Conservation (phyloP, 92 coral and sea anemone genomes). For the Phenganax marumi region DNA sequence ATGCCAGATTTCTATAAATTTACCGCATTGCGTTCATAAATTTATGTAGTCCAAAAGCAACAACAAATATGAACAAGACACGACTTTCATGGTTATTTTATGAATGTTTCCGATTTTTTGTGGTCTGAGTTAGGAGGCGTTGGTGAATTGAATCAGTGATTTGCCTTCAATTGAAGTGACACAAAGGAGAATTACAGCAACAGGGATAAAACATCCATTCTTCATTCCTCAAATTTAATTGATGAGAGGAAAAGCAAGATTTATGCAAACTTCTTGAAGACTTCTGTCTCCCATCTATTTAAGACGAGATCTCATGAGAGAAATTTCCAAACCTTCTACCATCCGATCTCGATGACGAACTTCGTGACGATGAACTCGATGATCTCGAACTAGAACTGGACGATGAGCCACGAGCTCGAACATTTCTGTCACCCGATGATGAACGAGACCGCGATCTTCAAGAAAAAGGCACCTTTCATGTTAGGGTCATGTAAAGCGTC, state of each 20-base stretch:
- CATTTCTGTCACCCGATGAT: conserved; percentile 36
- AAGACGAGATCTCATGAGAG: neutral
- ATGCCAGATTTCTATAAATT: too few species aligned
- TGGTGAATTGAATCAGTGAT: too few species aligned
- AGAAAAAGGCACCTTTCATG: neutral
- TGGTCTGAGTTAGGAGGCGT: too few species aligned
- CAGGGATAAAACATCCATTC: too few species aligned
- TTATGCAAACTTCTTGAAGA: neutral
- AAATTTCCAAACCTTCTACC: conserved; percentile 42
- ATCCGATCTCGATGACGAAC: conserved; percentile 70
- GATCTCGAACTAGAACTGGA: conserved; percentile 63
- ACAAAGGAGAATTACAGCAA: too few species aligned
- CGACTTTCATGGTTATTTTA: too few species aligned
- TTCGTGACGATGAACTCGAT: conserved; percentile 62
- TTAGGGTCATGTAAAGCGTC: too few species aligned
- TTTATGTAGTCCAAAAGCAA: too few species aligned
- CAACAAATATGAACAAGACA: too few species aligned
- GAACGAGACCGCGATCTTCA: conserved; percentile 52
- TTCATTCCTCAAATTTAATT: neutral
- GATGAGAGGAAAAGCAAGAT: neutral
- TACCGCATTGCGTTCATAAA: too few species aligned
- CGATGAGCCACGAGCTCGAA: conserved; percentile 50
- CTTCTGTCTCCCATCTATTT: neutral
- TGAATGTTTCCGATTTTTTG: too few species aligned
- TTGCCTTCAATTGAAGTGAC: too few species aligned